Conservation (phyloP, 2,113 vertebrate species). For the Turnix velox region DNA sequence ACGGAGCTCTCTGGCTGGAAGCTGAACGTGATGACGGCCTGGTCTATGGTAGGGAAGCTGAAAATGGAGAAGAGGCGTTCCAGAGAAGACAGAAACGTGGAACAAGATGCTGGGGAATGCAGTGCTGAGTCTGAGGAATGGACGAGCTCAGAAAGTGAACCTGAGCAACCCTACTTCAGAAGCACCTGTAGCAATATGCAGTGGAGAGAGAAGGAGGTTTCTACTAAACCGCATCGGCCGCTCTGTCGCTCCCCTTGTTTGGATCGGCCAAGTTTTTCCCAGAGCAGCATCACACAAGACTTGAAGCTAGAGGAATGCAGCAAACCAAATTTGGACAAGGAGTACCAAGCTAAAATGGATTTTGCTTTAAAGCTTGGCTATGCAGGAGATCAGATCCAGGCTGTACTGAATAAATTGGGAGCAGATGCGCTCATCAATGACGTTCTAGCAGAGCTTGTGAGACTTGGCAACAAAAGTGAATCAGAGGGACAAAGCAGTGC, state of each 20-base stretch:
- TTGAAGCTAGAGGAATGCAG: constrained; percentile 73
- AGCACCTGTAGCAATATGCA: constrained; percentile 40
- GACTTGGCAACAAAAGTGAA: constrained; percentile 93
- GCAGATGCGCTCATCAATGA: constrained; percentile 93
- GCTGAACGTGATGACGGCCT: constrained; percentile 91
- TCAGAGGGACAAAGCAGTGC: constrained; percentile 78
- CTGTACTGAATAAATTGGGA: constrained; percentile 91
- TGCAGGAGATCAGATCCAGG: constrained; percentile 91
- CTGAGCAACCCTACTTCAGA: constrained; percentile 73
- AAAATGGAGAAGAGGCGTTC: constrained; percentile 92
- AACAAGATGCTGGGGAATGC: constrained; percentile 68
- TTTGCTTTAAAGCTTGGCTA: constrained; percentile 97
- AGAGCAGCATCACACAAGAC: constrained; percentile 89
- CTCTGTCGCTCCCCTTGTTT: constrained; percentile 95
- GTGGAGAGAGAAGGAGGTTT: constrained; percentile 77
- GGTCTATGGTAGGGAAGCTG: constrained; percentile 84
- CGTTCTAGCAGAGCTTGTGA: constrained; percentile 91
- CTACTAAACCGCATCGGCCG: constrained; percentile 88
- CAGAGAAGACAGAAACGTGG: constrained; percentile 82
- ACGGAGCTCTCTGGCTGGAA: constrained; percentile 74
- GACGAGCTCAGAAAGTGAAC: constrained; percentile 90
- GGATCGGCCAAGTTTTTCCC: constrained; percentile 93
- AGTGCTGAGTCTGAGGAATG: constrained; percentile 87
- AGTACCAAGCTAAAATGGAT: constrained; percentile 96
- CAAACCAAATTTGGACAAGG: constrained; percentile 74